A percentile compares a stretch with the other conserved stretches of the same genome.
Conservation (phyloP, 1,140 invertebrate species). For the Bombus confusus region DNA sequence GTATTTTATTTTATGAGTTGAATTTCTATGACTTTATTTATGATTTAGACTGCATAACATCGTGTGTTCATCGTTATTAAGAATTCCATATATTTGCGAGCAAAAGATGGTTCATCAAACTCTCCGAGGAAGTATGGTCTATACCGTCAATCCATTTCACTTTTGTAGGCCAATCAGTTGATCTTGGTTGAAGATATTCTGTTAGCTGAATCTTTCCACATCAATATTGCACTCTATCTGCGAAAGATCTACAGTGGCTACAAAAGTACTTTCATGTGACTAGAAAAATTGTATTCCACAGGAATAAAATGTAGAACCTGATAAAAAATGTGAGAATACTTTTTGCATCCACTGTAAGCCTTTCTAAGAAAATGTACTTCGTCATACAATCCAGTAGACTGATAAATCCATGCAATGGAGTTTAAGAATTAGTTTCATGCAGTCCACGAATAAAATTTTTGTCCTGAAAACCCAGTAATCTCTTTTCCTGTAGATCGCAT, state of each 20-base stretch:
- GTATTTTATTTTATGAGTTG: too few relatives aligned
- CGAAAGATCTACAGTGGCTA: not conserved
- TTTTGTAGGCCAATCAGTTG: not conserved
- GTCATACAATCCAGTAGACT: not conserved
- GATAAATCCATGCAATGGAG: too few relatives aligned
- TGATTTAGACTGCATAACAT: too few relatives aligned
- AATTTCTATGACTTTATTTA: too few relatives aligned
- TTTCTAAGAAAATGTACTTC: not conserved
- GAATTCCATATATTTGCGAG: not conserved
- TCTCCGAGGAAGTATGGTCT: too few relatives aligned
- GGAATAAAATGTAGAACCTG: not conserved
- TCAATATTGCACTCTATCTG: not conserved
- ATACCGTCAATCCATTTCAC: not conserved
- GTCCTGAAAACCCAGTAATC: conserved; percentile 51
- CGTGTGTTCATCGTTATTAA: too few relatives aligned
- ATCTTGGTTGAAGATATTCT: not conserved
- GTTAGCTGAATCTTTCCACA: not conserved
- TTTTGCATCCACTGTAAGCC: too few relatives aligned
- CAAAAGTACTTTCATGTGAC: not conserved
- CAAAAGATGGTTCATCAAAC: not conserved
- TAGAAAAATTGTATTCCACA: not conserved
- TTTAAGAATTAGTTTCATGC: not conserved
- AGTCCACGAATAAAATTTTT: not conserved
- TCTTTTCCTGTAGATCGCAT: not conserved
- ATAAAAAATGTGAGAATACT: not conserved